phyloP scores from a whole-genome alignment of 2,888 invertebrate genomes.

The Lomographa bimaculata region DNA sequence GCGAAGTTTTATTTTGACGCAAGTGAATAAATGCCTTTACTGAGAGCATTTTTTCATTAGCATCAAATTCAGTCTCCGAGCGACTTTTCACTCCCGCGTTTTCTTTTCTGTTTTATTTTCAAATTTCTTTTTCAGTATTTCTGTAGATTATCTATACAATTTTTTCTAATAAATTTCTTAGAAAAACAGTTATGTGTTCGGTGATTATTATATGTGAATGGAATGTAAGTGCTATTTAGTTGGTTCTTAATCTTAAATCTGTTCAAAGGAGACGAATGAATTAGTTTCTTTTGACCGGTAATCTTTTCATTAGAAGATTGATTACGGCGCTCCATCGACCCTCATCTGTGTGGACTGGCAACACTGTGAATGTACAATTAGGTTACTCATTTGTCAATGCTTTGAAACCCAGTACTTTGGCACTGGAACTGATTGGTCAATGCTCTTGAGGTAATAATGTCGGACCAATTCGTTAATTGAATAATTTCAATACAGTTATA shows the following conservation, averaged over 20 bases:
- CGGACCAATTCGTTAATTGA: slow-evolving; percentile 5
- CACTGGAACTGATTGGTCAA: slow-evolving; percentile 30
- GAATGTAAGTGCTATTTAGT: slow-evolving; percentile 25
- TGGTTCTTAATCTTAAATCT: slow-evolving; percentile 38
- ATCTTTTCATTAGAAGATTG: slow-evolving; percentile 53
- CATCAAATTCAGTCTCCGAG: slow-evolving; percentile 16
- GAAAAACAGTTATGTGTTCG: no score
- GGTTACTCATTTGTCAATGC: slow-evolving; percentile 45
- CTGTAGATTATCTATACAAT: no score
- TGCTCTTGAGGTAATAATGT: slow-evolving; percentile 11
- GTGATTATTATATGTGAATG: slow-evolving; percentile 23
- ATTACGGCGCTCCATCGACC: slow-evolving; percentile 41
- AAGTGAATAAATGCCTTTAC: slow-evolving; percentile 20
- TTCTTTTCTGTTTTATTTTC: slow-evolving; percentile 13
- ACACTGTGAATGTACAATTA: slow-evolving; percentile 46
- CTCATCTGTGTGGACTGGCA: slow-evolving; percentile 42
- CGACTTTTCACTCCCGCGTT: slow-evolving; percentile 9
- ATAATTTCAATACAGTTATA: slow-evolving; percentile 5
- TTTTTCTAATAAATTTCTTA: no score
- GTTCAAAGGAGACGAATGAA: slow-evolving; percentile 41
- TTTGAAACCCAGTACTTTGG: slow-evolving; percentile 20
- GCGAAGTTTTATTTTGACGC: slow-evolving; percentile 19
- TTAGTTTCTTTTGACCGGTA: slow-evolving; percentile 41
- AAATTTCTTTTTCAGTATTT: slow-evolving; percentile 15
- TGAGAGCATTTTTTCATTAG: slow-evolving; percentile 30